Base-by-base conservation (phyloP, 2,797 vertebrate genomes). In the Bufotes viridis region DNA sequence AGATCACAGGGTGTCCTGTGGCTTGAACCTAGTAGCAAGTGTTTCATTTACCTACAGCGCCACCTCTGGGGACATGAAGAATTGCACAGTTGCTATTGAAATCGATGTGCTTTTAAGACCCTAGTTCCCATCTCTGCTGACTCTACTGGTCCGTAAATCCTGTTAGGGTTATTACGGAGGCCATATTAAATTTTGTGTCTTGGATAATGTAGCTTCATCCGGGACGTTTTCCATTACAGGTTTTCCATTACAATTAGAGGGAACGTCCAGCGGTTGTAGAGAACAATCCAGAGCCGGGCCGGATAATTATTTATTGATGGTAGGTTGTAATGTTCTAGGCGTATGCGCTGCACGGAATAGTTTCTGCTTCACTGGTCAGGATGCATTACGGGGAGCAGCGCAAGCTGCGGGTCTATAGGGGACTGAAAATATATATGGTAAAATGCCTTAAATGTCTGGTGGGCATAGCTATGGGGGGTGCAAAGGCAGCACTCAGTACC, bases 281-380 rank as follows among this genome's bases (percentile, higher is more conserved):
- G 57, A 60, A 84, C 61, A 83, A 70, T 72, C 67, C 15, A n/a
- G 79, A 53, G 17, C 81, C 29, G 26, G 26, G 42, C 53, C 24
- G 12, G 55, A 11, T 74, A 75, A 60, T 75, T 75, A 84, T 75
- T 61, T 72, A 84, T 84, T 75, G 57, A 84, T 84, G 82, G 61
- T 74, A 11, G 70, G 60, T 84, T 49, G n/a, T 57, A 26, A 51
- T 60, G 67, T 29, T 82, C 61, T 22, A 10, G 57, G 15, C n/a
- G 82, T 34, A 24, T 24, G 57, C 26, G 22, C 67, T 18, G 55
- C 75, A 84, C 55, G 51, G n/a, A 82, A 53, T 24, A 55, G 70
- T 84, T 84, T 84, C 69, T 61, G 57, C 82, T 84, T 61, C 69
- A 22, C 20, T 61, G 67, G 17, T 12, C 58, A 75, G 29, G 70